Base-by-base conservation (phyloP, 2,797 vertebrate species). In the Novumbra hubbsi region DNA sequence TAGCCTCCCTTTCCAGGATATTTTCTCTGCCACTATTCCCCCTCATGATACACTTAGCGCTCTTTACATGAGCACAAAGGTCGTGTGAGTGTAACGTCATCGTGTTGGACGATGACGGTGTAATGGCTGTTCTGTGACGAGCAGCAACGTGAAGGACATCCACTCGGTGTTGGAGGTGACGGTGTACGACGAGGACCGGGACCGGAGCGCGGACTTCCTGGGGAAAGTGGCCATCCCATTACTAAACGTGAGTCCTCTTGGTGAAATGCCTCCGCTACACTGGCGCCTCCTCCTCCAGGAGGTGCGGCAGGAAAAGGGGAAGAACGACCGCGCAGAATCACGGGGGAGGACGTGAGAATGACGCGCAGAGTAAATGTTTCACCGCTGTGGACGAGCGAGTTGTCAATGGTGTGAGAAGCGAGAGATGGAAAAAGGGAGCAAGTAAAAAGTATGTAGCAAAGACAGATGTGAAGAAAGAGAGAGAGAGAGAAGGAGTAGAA, bases 81-180 rank as follows among this genome's bases (percentile, higher is more conserved):
- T 50, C 68, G 5, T 16, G 8, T 8, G 4, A 21, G 41, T 64
- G 27, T 16, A 17, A n/a, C 63, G 71, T 74, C 41, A 76, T 76
- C 1, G 14, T 64, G 62, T 32, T 27, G 28, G 62, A 32, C 48
- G 24, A 21, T 48, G 16, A 24, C 17, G 1, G 67, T 68, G 41
- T 65, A 32, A 16, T 2, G 24, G 28, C 28, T 15, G 24, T 28
- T 80, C 80, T 79, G 83, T 75, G 82, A 88, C 87, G 90, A 85
- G 81, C 92, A 99, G 98, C 91, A 98, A 98, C 79, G 91, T 98
- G 93, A 98, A 97, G 92, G 97, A 99, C 93, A 96, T 99, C 90
- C 97, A 99, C 89, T 97, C 97, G 0, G 94, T 98, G 67, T 95
- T 99, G 38, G 97, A 98, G 93, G 96, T 99, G 91, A 96, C 96